Conservation (phyloP, 2,888 invertebrate species). For the Hyppa rectilinea region DNA sequence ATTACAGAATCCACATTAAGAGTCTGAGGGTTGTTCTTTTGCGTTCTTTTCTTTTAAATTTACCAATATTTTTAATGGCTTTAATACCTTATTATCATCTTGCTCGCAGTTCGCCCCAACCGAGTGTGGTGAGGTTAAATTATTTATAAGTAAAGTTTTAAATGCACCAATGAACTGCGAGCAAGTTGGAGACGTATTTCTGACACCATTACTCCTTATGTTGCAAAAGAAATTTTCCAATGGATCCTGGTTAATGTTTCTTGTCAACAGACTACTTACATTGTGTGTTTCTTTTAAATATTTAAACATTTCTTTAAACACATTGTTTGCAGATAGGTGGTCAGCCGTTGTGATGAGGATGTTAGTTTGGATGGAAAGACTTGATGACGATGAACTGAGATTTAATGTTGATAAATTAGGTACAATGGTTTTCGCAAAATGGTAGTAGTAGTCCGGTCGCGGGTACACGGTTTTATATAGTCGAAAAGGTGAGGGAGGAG, state of each 20-base stretch:
- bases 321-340: too few species aligned
- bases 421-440: too few species aligned
- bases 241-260: constrained; percentile 37
- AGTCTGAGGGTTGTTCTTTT: background rate
- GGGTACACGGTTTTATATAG: too few species aligned
- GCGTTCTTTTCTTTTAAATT: background rate
- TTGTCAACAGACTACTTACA: constrained; percentile 23
- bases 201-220: constrained; percentile 5
- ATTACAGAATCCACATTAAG: constrained; percentile 1
- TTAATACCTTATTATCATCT: background rate
- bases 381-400: too few species aligned
- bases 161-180: background rate
- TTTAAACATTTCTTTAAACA: background rate
- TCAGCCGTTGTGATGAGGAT: too few species aligned
- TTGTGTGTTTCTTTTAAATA: constrained; percentile 3
- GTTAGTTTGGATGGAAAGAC: too few species aligned
- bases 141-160: constrained; percentile 2
- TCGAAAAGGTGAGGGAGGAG: too few species aligned
- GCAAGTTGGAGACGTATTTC: constrained; percentile 4
- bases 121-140: background rate
- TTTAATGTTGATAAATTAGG: too few species aligned
- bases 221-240: constrained; percentile 12
- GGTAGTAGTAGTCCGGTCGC: too few species aligned
- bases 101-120: constrained; percentile 5
- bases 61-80: background rate